These are phyloP conservation scores for Salvator merianae DNA, from an alignment of 2,113 vertebrate genomes.

Conservation along the genomic window DNA sequence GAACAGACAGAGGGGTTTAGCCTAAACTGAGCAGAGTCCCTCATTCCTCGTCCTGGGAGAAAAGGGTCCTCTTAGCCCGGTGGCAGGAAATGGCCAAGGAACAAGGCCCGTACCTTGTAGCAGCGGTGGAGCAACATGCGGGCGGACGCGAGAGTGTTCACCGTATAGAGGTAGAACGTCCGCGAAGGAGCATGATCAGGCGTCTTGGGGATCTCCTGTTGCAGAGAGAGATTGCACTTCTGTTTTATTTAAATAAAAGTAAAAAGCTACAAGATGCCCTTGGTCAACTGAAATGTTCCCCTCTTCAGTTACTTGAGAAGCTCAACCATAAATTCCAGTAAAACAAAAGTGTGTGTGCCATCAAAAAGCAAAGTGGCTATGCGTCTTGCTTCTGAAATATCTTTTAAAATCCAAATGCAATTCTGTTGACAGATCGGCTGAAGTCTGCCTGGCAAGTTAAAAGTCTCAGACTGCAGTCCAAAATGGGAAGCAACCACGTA, in stretches of 20 bases:
- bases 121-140: conserved; percentile 89
- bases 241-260: background rate
- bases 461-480: background rate
- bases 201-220: conserved; percentile 94
- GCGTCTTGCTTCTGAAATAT: background rate
- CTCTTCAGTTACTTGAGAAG: too few species aligned
- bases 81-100: too few species aligned
- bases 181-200: conserved; percentile 92
- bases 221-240: background rate
- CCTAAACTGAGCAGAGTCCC: too few species aligned
- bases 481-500: too few species aligned
- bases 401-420: too few species aligned
- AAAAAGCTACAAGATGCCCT: background rate
- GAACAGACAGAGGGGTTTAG: too few species aligned
- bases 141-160: conserved; percentile 82
- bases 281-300: too few species aligned
- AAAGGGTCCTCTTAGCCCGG: background rate
- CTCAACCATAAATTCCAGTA: too few species aligned
- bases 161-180: conserved; percentile 93
- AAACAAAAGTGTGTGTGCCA: background rate
- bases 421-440: too few species aligned
- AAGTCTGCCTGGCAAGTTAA: too few species aligned
- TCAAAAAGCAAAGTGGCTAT: background rate
- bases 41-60: background rate
- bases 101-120: conserved; percentile 80